Evolutionary conservation across 2,888 invertebrate species (phyloP), one percentile per base, ranked within the genome.

Genomic region (Perizoma affinitatum): DNA sequence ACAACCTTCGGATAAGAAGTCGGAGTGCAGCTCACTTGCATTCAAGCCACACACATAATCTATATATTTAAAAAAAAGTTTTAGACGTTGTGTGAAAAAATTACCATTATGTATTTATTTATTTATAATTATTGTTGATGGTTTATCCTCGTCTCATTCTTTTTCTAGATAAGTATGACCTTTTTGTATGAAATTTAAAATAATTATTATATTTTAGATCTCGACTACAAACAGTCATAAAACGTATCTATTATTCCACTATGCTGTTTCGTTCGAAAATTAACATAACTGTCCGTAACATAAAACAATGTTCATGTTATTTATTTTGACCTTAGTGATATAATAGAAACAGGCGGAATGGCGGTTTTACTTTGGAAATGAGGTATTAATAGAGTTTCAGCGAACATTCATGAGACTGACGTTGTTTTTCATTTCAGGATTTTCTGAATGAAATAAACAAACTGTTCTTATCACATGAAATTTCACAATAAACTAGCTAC

Each of bases 301-400:
- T 45, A 44, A 54, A 47, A 54, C 38, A 55, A 43, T 22, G 22
- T 22, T 22, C 7, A 41, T 49, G 34, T 36, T 10, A 8, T 35
- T 11, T 41, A 47, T 54, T 54, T 41, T 11, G 35, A 55, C 48
- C 36, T 56, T 49, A 22, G 49, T 43, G 44, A 49, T 38, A 44
- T 9, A 49, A 49, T 33, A 44, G 33, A 41, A 47, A 54, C 48
- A 38, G 45, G 47, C 46, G 9, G 51, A 8, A 38, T 41, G 22
- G 47, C 41, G 34, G 46, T 55, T n/a, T n/a, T 10, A 36, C 43
- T 42, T 54, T 43, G 43, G 42, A 35, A 54, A 22, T 42, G 48
- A 48, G 43, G 44, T 49, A 48, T 48, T 48, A 54, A 54, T 43
- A 36, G 42, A 49, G 43, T 33, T 49, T 43, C 43, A 36, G 35